Evolutionary conservation across 1,140 invertebrate genomes (phyloP).

Genomic region (Steinernema khuongi): DNA sequence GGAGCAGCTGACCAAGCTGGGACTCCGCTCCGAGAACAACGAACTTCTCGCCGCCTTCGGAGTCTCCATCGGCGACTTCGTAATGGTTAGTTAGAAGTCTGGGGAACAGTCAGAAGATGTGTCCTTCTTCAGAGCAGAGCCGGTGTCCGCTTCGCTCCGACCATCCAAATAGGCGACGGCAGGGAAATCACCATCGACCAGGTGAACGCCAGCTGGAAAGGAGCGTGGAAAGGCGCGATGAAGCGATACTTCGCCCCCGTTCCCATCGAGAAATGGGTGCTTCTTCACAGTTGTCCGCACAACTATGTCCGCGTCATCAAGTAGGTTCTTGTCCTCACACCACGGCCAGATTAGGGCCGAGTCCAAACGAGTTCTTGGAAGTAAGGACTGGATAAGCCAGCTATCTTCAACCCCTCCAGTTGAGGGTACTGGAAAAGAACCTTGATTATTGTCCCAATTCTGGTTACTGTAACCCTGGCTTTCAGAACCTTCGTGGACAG

Average conservation of each 20-base stretch:
- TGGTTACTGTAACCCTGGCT: not conserved
- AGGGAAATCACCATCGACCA: not conserved
- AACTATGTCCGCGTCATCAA: too few species aligned
- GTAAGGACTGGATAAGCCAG: too few species aligned
- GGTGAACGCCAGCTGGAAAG: not conserved
- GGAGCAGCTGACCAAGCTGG: not conserved
- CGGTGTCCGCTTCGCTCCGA: not conserved
- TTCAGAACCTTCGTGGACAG: not conserved
- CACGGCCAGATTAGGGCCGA: not conserved
- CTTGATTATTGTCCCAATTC: not conserved
- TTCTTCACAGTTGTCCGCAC: too few species aligned
- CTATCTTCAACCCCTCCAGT: too few species aligned
- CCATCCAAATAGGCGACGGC: not conserved
- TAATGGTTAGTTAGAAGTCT: not conserved
- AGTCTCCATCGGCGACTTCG: not conserved
- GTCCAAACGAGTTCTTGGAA: too few species aligned
- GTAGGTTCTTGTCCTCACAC: too few species aligned
- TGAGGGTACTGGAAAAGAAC: too few species aligned
- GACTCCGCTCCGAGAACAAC: not conserved
- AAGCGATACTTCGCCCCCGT: not conserved
- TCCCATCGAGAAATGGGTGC: not conserved
- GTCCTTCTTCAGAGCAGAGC: not conserved
- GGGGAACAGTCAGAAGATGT: not conserved
- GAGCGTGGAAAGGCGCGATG: not conserved
- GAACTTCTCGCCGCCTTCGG: not conserved